A percentile compares a stretch with the other conserved stretches of the same genome.
These are phyloP conservation scores for Stegodyphus dumicola DNA, from an alignment of 1,140 invertebrate species.

Conservation along the genomic window DNA sequence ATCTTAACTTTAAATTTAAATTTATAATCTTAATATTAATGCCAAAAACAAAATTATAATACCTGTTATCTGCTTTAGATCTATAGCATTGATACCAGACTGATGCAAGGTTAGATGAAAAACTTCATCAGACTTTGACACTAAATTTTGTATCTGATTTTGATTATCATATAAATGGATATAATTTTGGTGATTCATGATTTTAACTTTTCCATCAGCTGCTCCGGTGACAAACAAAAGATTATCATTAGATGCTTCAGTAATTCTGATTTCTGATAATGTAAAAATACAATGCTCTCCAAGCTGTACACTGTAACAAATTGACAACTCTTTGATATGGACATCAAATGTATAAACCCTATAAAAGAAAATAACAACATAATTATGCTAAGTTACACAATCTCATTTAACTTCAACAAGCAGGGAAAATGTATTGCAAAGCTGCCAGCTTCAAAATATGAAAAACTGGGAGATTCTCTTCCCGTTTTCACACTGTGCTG, in stretches of 20 bases:
- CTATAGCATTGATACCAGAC: slow-evolving; percentile 59
- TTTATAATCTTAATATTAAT: too few relatives aligned
- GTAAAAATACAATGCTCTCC: slow-evolving; percentile 52
- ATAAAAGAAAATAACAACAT: background rate
- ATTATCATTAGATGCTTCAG: background rate
- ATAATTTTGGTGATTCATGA: background rate
- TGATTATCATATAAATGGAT: background rate
- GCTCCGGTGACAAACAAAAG: slow-evolving; percentile 23
- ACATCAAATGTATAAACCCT: slow-evolving; percentile 59
- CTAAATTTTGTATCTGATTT: background rate
- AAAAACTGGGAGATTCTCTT: too few relatives aligned
- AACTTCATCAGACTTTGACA: background rate
- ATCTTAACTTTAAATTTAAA: too few relatives aligned
- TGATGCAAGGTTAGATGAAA: slow-evolving; percentile 31
- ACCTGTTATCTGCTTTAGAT: slow-evolving; percentile 43
- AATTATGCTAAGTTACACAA: too few relatives aligned
- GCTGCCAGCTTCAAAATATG: too few relatives aligned
- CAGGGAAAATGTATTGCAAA: too few relatives aligned
- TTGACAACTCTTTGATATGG: background rate
- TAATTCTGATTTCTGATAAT: background rate
- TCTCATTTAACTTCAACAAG: too few relatives aligned
- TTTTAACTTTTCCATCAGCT: slow-evolving; percentile 44
- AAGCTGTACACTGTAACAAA: slow-evolving; percentile 24
- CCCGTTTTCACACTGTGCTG: too few relatives aligned
- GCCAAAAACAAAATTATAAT: background rate